Percentiles rank a stretch among this genome's conserved stretches.
Evolutionary conservation across 2,797 vertebrate species (phyloP).

Genomic region (Rhinoraja longicauda): DNA sequence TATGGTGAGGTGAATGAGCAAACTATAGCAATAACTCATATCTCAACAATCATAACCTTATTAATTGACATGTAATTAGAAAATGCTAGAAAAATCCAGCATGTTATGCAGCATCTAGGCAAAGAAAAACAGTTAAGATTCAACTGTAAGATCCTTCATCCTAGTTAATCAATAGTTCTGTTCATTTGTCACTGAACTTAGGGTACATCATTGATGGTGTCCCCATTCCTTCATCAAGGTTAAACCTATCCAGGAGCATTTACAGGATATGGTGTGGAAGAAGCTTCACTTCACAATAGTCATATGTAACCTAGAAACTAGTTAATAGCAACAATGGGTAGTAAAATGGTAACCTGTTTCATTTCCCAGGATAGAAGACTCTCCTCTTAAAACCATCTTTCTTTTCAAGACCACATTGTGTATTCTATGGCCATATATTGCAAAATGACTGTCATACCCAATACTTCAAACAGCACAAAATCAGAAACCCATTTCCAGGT

Average conservation of each 20-base stretch:
- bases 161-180: neutral
- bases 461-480: neutral
- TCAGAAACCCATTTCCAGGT: neutral
- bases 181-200: neutral
- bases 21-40: neutral
- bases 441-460: neutral
- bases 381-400: neutral
- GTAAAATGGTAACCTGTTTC: neutral
- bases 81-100: too few relatives aligned
- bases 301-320: neutral
- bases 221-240: neutral
- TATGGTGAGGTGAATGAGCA: neutral
- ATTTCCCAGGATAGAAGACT: neutral
- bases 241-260: neutral
- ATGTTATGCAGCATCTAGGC: too few relatives aligned
- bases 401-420: neutral
- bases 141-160: too few relatives aligned
- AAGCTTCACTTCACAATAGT: neutral
- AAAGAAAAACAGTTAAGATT: too few relatives aligned
- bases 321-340: neutral
- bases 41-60: too few relatives aligned
- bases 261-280: neutral
- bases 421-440: neutral
- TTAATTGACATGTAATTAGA: too few relatives aligned
- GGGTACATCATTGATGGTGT: neutral